These are phyloP conservation scores for Sigmodon hispidus DNA, from an alignment of 2,113 vertebrate species.

Conservation along the genomic window DNA sequence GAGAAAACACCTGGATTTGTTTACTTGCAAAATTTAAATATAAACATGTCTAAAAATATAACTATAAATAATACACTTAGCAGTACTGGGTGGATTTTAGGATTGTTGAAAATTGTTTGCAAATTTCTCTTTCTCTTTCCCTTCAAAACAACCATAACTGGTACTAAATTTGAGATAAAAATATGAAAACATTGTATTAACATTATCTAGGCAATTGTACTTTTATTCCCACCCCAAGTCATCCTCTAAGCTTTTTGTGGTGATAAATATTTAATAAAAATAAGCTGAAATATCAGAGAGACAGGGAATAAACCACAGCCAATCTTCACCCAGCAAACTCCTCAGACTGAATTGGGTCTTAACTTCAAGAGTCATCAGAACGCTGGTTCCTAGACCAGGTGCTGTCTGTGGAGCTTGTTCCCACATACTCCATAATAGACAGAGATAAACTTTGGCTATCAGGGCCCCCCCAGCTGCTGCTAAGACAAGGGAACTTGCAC, in stretches of 20 bases:
- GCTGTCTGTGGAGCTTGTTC: too few species aligned
- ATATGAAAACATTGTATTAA: neutral
- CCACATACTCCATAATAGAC: too few species aligned
- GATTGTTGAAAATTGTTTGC: neutral
- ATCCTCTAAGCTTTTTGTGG: neutral
- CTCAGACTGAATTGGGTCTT: too few species aligned
- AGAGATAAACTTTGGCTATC: too few species aligned
- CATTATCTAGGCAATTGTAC: neutral
- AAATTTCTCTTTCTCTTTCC: neutral
- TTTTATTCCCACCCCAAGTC: neutral
- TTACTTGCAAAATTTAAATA: neutral
- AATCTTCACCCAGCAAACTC: too few species aligned
- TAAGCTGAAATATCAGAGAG: too few species aligned
- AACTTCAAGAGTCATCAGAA: too few species aligned
- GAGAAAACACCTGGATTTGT: neutral
- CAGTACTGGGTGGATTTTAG: neutral
- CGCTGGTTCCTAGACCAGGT: too few species aligned
- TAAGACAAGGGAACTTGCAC: too few species aligned
- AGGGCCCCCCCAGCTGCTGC: too few species aligned
- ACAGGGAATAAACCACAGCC: too few species aligned
- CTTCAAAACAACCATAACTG: neutral
- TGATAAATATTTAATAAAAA: too few species aligned
- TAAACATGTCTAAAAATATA: neutral
- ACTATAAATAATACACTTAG: slow-evolving; percentile 15
- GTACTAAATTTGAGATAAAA: slow-evolving; percentile 15